These are phyloP conservation scores for Regulus satrapa DNA, from an alignment of 2,113 vertebrate species.

Conservation along the genomic window DNA sequence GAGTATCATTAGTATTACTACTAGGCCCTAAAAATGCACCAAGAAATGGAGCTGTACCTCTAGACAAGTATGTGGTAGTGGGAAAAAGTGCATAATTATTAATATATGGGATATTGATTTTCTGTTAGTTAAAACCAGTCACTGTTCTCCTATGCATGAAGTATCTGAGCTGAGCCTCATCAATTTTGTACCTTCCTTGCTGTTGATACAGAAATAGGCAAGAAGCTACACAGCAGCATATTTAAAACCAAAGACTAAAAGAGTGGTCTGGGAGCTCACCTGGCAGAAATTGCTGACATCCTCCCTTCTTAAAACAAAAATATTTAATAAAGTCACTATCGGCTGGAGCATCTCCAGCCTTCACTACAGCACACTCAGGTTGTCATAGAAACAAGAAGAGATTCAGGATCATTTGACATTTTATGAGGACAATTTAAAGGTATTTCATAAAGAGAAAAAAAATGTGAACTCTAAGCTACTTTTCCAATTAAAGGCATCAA, in stretches of 20 bases:
- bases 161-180: neutral
- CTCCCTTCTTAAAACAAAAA: neutral
- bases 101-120: neutral
- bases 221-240: neutral
- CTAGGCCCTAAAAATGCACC: neutral
- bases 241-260: neutral
- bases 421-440: conserved; percentile 43
- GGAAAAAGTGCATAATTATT: neutral
- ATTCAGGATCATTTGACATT: conserved; percentile 39
- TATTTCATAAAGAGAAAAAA: neutral
- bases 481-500: neutral
- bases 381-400: conserved; percentile 60
- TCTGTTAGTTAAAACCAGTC: neutral
- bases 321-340: neutral
- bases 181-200: neutral
- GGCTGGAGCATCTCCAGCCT: neutral
- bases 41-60: neutral
- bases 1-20: neutral
- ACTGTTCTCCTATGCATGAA: neutral
- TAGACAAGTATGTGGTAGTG: neutral
- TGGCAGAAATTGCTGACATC: neutral
- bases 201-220: neutral
- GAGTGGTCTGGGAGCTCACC: neutral
- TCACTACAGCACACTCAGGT: neutral
- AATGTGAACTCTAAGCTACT: neutral